Conservation (phyloP, 1,140 invertebrate genomes). For the Andricus grossulariae region DNA sequence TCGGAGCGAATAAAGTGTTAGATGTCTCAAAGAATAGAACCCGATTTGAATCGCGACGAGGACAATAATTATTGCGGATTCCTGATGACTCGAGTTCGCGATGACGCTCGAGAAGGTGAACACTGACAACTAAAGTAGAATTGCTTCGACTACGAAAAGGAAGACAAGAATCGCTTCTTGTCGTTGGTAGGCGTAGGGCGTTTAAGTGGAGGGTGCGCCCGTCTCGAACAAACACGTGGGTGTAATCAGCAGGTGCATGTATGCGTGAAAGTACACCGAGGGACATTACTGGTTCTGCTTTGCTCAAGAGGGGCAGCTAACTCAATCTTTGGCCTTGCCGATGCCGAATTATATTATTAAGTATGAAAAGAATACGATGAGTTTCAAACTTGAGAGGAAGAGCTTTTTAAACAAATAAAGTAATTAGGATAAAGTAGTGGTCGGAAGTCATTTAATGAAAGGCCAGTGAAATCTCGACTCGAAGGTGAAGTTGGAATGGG, state of each 20-base stretch:
- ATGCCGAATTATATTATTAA: slow-evolving; percentile 3
- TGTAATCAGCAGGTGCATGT: slow-evolving; percentile 54
- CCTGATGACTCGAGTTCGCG: slow-evolving; percentile 25
- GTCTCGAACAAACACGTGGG: slow-evolving; percentile 46
- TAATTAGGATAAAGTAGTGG: too few relatives aligned
- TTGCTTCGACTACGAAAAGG: slow-evolving; percentile 53
- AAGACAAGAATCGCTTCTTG: slow-evolving; percentile 60
- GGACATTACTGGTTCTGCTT: slow-evolving; percentile 49
- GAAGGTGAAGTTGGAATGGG: too few relatives aligned
- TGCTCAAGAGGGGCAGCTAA: slow-evolving; percentile 41
- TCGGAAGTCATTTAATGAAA: too few relatives aligned
- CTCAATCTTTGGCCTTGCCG: slow-evolving; percentile 23
- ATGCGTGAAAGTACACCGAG: slow-evolving; percentile 33
- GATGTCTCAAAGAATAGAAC: slow-evolving; percentile 32
- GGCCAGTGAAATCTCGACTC: too few relatives aligned
- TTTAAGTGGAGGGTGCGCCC: slow-evolving; percentile 64
- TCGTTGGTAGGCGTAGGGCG: slow-evolving; percentile 56
- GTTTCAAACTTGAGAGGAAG: neutral
- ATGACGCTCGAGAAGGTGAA: slow-evolving; percentile 52
- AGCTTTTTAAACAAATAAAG: too few relatives aligned
- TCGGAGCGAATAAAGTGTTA: neutral
- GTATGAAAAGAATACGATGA: neutral
- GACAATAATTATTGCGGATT: neutral
- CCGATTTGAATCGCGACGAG: neutral
- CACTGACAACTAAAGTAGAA: slow-evolving; percentile 60